Conservation (phyloP, 2,113 vertebrate genomes). For the Callocephalon fimbriatum region DNA sequence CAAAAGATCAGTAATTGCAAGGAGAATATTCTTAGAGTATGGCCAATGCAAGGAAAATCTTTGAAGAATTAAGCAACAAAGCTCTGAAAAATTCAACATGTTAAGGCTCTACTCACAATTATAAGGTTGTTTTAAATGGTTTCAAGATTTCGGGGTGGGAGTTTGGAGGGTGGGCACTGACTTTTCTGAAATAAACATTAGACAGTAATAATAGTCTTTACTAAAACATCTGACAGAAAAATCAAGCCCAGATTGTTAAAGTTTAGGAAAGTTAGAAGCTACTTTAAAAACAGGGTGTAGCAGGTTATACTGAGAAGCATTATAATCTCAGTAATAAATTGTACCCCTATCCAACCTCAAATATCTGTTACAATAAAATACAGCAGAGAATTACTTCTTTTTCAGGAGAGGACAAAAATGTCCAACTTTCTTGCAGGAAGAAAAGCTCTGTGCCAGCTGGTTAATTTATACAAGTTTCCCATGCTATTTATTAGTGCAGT, state of each 20-base stretch:
- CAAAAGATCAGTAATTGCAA: background rate
- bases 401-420: background rate
- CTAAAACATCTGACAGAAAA: background rate
- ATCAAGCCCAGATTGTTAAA: background rate
- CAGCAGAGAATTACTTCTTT: fast-evolving
- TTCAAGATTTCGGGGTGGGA: background rate
- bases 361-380: background rate
- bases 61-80: background rate
- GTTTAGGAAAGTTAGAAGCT: background rate
- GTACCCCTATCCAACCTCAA: background rate
- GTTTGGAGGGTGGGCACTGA: background rate
- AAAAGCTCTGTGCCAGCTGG: background rate
- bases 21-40: background rate
- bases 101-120: background rate
- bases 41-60: background rate
- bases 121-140: background rate
- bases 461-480: background rate
- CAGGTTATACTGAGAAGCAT: background rate
- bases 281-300: background rate
- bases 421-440: background rate
- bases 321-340: background rate
- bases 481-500: background rate
- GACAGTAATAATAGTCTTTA: background rate
- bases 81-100: background rate
- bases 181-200: background rate